phyloP scores from a whole-genome alignment of 2,888 invertebrate genomes.

The Amitus sp. region DNA sequence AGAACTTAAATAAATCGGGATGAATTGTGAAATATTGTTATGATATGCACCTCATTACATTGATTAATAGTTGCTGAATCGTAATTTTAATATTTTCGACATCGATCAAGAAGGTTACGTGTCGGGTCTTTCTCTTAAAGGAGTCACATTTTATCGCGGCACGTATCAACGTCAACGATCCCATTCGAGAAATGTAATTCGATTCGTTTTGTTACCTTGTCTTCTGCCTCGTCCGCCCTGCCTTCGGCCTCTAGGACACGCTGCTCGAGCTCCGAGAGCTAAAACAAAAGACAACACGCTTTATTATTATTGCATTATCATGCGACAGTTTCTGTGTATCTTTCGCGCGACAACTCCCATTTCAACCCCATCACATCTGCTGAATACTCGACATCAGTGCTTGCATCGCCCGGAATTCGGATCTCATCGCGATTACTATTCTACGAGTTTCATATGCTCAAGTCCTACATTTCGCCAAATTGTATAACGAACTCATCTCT shows the following conservation, averaged over 20 bases:
- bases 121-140: too few species aligned
- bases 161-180: constrained; percentile 28
- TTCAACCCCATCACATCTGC: neutral
- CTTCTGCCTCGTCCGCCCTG: constrained; percentile 92
- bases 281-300: constrained; percentile 67
- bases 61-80: too few species aligned
- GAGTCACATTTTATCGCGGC: neutral
- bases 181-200: constrained; percentile 28
- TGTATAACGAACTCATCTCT: too few species aligned
- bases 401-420: too few species aligned
- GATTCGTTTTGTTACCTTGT: constrained; percentile 77
- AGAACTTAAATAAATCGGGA: too few species aligned
- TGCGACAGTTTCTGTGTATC: constrained; percentile 27
- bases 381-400: neutral
- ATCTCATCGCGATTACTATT: too few species aligned
- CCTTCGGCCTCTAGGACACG: constrained; percentile 92
- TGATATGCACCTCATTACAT: too few species aligned
- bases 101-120: too few species aligned
- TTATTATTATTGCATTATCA: constrained; percentile 40
- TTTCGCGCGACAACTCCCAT: constrained; percentile 19
- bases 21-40: too few species aligned
- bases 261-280: constrained; percentile 95
- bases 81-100: too few species aligned
- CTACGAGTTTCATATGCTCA: too few species aligned
- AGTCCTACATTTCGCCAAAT: too few species aligned